Conservation (phyloP, 2,113 vertebrate genomes). For the Hippocampus barbouri region DNA sequence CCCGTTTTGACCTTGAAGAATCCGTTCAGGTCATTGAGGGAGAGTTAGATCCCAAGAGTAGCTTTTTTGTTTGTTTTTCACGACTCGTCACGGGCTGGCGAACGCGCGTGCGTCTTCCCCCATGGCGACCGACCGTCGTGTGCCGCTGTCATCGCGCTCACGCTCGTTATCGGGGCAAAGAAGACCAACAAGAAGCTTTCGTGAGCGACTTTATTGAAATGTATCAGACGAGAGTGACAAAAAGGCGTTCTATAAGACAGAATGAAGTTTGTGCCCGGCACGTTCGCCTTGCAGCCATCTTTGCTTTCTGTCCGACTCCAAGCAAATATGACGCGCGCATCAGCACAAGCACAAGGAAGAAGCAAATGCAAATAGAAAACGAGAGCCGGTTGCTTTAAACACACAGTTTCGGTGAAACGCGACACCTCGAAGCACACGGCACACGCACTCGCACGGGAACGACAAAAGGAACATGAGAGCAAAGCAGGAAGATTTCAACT, state of each 20-base stretch:
- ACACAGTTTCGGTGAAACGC: slow-evolving; percentile 50
- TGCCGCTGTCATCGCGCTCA: too few relatives aligned
- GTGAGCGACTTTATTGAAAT: too few relatives aligned
- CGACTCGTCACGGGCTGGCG: too few relatives aligned
- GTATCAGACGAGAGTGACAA: too few relatives aligned
- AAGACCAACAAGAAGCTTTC: too few relatives aligned
- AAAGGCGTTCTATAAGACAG: not conserved
- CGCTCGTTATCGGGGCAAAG: too few relatives aligned
- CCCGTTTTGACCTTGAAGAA: too few relatives aligned
- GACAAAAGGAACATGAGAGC: slow-evolving; percentile 24
- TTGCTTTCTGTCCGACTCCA: slow-evolving; percentile 59
- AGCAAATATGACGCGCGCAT: slow-evolving; percentile 59
- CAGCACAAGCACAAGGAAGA: slow-evolving; percentile 36
- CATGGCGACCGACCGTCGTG: too few relatives aligned
- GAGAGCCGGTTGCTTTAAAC: slow-evolving; percentile 43
- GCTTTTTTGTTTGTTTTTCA: too few relatives aligned
- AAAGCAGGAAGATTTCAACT: slow-evolving; percentile 44
- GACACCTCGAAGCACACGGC: slow-evolving; percentile 30
- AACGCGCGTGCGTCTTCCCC: too few relatives aligned
- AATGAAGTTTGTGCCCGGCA: not conserved
- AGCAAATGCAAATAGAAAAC: slow-evolving; percentile 60
- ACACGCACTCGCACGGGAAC: slow-evolving; percentile 2
- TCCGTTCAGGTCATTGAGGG: too few relatives aligned
- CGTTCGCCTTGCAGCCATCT: slow-evolving; percentile 25
- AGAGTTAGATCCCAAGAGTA: too few relatives aligned